Conservation (phyloP, 1,140 invertebrate genomes). For the Drosophila santomea region DNA sequence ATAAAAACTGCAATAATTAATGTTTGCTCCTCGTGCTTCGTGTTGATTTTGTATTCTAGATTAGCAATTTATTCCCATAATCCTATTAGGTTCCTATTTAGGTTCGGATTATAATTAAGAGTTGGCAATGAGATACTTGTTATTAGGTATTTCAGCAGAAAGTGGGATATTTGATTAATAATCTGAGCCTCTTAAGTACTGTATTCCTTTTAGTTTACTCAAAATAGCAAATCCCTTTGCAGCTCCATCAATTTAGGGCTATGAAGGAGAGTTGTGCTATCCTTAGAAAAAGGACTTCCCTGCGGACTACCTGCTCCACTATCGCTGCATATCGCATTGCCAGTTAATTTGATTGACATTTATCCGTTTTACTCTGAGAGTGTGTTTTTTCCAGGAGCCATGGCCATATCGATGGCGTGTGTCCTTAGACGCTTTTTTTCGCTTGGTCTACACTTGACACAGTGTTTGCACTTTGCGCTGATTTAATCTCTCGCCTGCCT, state of each 20-base stretch:
- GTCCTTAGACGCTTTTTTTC: constrained; percentile 32
- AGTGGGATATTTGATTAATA: too few species aligned
- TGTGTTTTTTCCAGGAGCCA: constrained; percentile 13
- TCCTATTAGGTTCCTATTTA: too few species aligned
- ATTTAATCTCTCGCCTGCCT: constrained; percentile 73
- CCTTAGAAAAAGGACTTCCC: neutral
- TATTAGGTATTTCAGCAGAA: too few species aligned
- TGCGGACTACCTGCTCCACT: constrained; percentile 22
- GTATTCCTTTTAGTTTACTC: constrained; percentile 10
- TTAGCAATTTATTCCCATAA: constrained; percentile 29
- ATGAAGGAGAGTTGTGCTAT: constrained; percentile 1
- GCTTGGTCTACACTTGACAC: constrained; percentile 70
- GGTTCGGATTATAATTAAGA: neutral
- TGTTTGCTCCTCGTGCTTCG: constrained; percentile 33
- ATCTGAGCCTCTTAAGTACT: too few species aligned
- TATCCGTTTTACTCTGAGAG: constrained; percentile 60
- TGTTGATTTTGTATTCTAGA: constrained; percentile 19
- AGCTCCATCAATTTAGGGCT: constrained; percentile 21
- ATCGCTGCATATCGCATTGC: constrained; percentile 68
- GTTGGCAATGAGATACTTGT: too few species aligned
- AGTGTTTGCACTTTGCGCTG: constrained; percentile 79
- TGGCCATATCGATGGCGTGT: constrained; percentile 34
- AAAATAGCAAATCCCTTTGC: neutral
- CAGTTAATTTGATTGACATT: constrained; percentile 78
- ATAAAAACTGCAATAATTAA: constrained; percentile 43